phyloP scores from a whole-genome alignment of 2,797 vertebrate species.

The Parauchenoglanis punctatus region DNA sequence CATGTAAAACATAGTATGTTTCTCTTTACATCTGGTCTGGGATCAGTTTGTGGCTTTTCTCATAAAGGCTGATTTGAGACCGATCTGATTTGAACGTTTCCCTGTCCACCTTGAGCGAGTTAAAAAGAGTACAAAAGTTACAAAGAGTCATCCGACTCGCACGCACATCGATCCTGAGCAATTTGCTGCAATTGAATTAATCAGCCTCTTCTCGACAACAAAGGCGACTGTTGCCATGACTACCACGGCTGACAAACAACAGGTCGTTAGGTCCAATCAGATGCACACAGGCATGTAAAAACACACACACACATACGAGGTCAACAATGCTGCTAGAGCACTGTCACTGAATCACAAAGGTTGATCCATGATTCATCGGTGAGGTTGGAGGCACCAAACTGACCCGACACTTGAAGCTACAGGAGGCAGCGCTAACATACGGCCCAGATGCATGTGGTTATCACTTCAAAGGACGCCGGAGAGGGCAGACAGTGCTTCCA shows the following conservation, averaged over 20 bases:
- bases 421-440: conserved; percentile 23
- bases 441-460: conserved; percentile 45
- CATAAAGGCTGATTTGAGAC: neutral
- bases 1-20: neutral
- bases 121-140: neutral
- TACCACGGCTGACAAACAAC: conserved; percentile 50
- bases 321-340: neutral
- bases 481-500: conserved; percentile 49
- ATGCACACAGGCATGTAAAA: conserved; percentile 24
- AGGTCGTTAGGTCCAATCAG: conserved; percentile 49
- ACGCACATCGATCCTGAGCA: conserved; percentile 57
- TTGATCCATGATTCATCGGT: conserved; percentile 28
- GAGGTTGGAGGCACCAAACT: conserved; percentile 10
- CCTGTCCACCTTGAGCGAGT: neutral
- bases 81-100: neutral
- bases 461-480: conserved; percentile 53
- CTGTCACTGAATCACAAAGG: conserved; percentile 39
- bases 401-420: conserved; percentile 17
- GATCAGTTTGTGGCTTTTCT: neutral
- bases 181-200: conserved; percentile 58
- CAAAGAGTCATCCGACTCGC: conserved; percentile 5
- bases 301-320: neutral
- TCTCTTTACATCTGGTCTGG: neutral
- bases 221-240: conserved; percentile 50
- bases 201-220: conserved; percentile 25